These are phyloP conservation scores for Dendronephthya gigantea DNA, from an alignment of 64 coral and sea anemone genomes.

Conservation along the genomic window DNA sequence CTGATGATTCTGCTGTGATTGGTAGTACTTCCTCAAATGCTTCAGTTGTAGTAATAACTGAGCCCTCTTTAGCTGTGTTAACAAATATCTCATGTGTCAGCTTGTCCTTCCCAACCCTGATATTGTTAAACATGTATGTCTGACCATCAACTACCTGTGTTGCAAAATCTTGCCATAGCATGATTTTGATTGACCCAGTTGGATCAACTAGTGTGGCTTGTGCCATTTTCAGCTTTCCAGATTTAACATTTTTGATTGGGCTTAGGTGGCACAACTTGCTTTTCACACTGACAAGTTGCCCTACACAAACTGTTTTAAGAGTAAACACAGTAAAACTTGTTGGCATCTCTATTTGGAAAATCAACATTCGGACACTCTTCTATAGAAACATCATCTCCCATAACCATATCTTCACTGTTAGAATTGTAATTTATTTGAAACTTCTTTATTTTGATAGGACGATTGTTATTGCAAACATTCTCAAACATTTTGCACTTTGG, in stretches of 20 bases:
- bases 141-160: too few species aligned
- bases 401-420: neutral
- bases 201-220: neutral
- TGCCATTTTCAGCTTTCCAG: too few species aligned
- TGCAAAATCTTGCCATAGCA: too few species aligned
- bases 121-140: too few species aligned
- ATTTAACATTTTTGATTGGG: too few species aligned
- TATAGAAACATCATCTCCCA: neutral
- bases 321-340: neutral
- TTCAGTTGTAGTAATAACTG: neutral
- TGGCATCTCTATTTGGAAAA: neutral
- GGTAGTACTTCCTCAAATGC: constrained; percentile 27
- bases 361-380: neutral
- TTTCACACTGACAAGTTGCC: neutral
- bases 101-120: too few species aligned
- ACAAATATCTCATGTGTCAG: too few species aligned
- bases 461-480: neutral
- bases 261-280: neutral
- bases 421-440: neutral
- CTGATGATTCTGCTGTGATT: too few species aligned
- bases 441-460: neutral
- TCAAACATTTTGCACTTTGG: neutral
- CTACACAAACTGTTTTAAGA: neutral
- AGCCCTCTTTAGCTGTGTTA: neutral
- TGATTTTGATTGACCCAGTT: neutral